Percentiles rank a stretch among this genome's conserved stretches.
These are phyloP conservation scores for Actenoides hombroni DNA, from an alignment of 2,113 vertebrate species.

Conservation along the genomic window DNA sequence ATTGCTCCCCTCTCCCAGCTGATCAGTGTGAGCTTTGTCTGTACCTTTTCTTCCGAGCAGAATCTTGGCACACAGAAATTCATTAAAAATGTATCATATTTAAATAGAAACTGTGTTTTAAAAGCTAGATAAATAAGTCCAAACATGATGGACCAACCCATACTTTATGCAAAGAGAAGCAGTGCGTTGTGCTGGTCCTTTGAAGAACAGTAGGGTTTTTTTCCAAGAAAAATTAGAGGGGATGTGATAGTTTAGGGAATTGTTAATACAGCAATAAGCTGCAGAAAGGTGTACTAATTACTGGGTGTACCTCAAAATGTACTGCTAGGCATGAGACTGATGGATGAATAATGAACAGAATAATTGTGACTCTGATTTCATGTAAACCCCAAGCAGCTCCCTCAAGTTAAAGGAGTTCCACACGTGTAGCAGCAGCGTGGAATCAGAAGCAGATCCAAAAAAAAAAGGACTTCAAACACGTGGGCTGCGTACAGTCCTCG, in stretches of 20 bases:
- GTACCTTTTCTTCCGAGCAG: neutral
- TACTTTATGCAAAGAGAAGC: neutral
- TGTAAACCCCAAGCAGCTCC: constrained; percentile 12
- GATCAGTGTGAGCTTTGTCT: neutral
- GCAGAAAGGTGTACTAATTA: constrained; percentile 49
- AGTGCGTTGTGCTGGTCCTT: neutral
- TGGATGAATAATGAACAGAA: constrained; percentile 20
- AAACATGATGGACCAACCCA: neutral
- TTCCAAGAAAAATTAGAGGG: constrained; percentile 14
- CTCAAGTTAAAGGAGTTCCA: constrained; percentile 7
- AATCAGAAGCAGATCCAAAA: constrained; percentile 12
- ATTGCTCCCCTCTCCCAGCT: neutral
- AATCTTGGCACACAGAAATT: neutral
- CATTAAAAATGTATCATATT: constrained; percentile 8
- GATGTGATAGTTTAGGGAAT: constrained; percentile 19
- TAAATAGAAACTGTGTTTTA: constrained; percentile 22
- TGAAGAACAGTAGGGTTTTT: neutral
- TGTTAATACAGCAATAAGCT: constrained; percentile 44
- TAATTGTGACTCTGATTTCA: constrained; percentile 33
- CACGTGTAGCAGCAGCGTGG: neutral
- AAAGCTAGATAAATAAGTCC: constrained; percentile 24
- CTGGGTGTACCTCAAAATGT: neutral
- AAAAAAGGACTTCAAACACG: neutral
- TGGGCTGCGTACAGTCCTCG: neutral
- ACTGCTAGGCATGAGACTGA: constrained; percentile 5